Base-by-base conservation (phyloP, 2,888 invertebrate species). In the Hoplodrina ambigua region DNA sequence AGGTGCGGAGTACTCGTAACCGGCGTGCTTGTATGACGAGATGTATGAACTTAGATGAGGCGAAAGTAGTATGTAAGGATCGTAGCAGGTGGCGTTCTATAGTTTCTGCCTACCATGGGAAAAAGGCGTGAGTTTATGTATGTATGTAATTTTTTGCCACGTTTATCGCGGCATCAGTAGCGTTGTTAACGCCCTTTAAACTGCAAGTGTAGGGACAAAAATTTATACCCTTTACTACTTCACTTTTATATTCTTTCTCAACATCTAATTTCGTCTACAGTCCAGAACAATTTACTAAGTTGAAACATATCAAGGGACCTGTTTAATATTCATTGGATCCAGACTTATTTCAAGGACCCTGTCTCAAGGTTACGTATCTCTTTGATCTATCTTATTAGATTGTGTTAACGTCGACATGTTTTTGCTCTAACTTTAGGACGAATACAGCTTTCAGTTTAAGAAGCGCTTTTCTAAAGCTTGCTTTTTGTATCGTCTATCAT, bases 241-340 rank as follows among this genome's bases (percentile, higher is more conserved):
- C 5, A 25, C 13, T 54, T 49, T 58, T n/a, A 53, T 54, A 41
- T 2, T 58, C 17, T 5, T 20, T 49, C 20, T 13, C 15, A 19
- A 33, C 2, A 55, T 33, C 5, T 65, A 41, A 61, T 61, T 68
- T 50, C 17, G 10, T 50, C 17, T 30, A 49, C 17, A 41, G n/a
- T 60, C 50, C 19, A 60, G 60, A 63, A 72, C 50, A 78, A 61
- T 63, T 72, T 53, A 65, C 25, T 81, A 64, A 61, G 53, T 78
- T 30, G 53, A 78, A 78, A n/a, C 72, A 15, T 55, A 63, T 49
- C 79, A 60, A 73, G 82, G 63, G 79, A 80, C 17, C 66, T 80
- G 56, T 80, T 80, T 75, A 83, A 83, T 80, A 81, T 81, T 83
- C 84, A 81, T 81, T 81, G 54, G 58, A 77, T 77, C 65, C 72